Base-by-base conservation (phyloP, 1,140 invertebrate genomes). In the Orchestia grillus region DNA sequence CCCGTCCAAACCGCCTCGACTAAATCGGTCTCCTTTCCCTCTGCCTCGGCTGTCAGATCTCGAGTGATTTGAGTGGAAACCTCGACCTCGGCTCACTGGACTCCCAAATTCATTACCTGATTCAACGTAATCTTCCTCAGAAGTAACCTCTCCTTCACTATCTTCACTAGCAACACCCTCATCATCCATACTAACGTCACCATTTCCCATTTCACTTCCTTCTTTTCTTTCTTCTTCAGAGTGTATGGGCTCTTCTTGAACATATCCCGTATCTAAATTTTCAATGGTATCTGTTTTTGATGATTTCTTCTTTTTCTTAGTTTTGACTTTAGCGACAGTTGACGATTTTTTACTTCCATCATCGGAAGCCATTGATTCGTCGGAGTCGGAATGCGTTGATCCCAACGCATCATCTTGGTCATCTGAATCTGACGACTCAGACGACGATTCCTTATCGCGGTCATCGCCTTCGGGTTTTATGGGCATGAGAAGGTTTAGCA, bases 201-300 rank as follows among this genome's bases (percentile, higher is more conserved):
- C 40, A 28, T 47, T 47, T 44, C 3, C 44, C 1, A 8, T 47
- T 94, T 40, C 92, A 45, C 44, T 47, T 16, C 44, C 92, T 44
- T 94, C 92, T 45, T 47, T 40, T 53, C 19, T 19, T 53, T 53
- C 47, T 53, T 19, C 47, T 94, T 94, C 92, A 44, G 92, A 47
- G 40, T 94, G 43, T n/a, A 94, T 40, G 36, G 92, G 92, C 44
- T 44, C 92, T 94, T 94, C 92, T 94, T 94, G 92, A 44, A 94
- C 92, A 94, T 94, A 94, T 28, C 92, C 92, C 4, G 92, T 44
- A 45, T 94, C 92, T 47, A 94, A 94, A 94, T 94, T 44, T 40
- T 94, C 92, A 44, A 94, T 40, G 44, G 40, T 42, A 8, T 42
- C 92, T 8, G 92, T 44, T 44, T 94, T 94, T 44, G 44, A 23